Evolutionary conservation across 1,140 invertebrate species (phyloP), one percentile per base, ranked within the genome.

Genomic region (Saccostrea cuccullata): DNA sequence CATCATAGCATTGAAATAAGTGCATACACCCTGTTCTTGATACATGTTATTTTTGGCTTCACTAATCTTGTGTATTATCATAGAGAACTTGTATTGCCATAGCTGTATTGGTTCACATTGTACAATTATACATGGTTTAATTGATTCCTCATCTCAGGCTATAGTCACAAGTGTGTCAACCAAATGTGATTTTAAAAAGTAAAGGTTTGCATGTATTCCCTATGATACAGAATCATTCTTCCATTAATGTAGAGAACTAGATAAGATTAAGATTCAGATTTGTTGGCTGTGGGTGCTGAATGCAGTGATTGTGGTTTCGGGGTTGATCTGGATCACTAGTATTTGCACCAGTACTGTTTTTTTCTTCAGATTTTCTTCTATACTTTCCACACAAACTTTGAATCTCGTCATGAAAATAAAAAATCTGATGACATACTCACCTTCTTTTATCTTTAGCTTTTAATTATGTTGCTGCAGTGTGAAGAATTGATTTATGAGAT

Each of bases 51-150:
- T 77, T 47, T 77, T 77, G 70, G 70, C 70, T 77, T 77, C 26
- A 77, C 70, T 77, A 77, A 77, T n/a, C 70, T 77, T 30, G 1
- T 77, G 26, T 77, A 77, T 77, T 26, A 36, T 77, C 15, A 36
- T 30, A 36, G 30, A 26, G 23, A 13, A 15, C 15, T 36, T 64
- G 58, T 64, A 64, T 20, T 64, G n/a, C 15, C 58, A 20, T 64
- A 64, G 58, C 20, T 20, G 58, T 64, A 64, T 77, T 77, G 30
- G 26, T 77, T 77, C 70, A 15, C 23, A 77, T 26, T 77, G 70
- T 36, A 77, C 70, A 77, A 77, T 77, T 77, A 77, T 77, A 77
- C 70, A 77, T 77, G 70, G 70, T 77, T 77, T 77, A 36, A 77
- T 77, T 77, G 70, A 77, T 3, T 77, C 70, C 5, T 77, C 58